These are phyloP conservation scores for Gasterosteus aculeatus DNA, from an alignment of 2,113 vertebrate genomes.

Conservation along the genomic window DNA sequence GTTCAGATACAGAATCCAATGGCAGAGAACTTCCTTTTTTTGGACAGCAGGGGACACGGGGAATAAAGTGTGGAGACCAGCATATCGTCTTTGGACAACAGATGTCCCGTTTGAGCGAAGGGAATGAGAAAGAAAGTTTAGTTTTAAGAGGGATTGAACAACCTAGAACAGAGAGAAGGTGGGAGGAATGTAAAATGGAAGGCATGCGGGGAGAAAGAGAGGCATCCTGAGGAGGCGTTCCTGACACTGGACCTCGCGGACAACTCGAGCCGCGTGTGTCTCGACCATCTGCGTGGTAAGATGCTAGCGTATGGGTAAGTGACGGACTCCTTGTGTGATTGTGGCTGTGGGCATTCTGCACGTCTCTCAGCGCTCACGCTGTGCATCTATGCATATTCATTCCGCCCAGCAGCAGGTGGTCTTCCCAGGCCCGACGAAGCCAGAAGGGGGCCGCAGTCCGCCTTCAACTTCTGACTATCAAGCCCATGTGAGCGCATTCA, in stretches of 20 bases:
- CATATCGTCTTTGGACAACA: slow-evolving; percentile 58
- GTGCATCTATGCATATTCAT: slow-evolving; percentile 73
- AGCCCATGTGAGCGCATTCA: slow-evolving; percentile 39
- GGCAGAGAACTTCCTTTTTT: slow-evolving; percentile 40
- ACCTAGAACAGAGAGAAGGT: slow-evolving; percentile 36
- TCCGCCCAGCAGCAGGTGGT: slow-evolving; percentile 54
- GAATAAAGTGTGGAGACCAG: slow-evolving; percentile 38
- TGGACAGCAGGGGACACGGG: slow-evolving; percentile 63
- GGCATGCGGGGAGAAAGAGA: slow-evolving; percentile 27
- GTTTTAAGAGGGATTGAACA: slow-evolving; percentile 25
- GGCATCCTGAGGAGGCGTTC: slow-evolving; percentile 47
- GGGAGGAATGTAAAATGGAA: slow-evolving; percentile 30
- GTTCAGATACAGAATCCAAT: slow-evolving; percentile 20
- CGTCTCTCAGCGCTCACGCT: slow-evolving; percentile 25
- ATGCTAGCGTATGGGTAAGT: slow-evolving; percentile 4
- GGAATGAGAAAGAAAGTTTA: slow-evolving; percentile 37
- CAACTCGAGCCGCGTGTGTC: slow-evolving; percentile 33
- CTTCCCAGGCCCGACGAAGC: slow-evolving; percentile 39
- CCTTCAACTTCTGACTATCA: slow-evolving; percentile 62
- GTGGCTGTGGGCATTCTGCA: slow-evolving; percentile 18
- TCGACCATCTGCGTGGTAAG: slow-evolving; percentile 22
- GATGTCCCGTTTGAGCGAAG: slow-evolving; percentile 45
- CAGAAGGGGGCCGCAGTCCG: slow-evolving; percentile 27
- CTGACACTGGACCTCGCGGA: slow-evolving; percentile 57
- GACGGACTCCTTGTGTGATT: slow-evolving; percentile 19